phyloP scores from a whole-genome alignment of 37 sponge, comb jelly and placozoan genomes.

The Oscarella lobularis region DNA sequence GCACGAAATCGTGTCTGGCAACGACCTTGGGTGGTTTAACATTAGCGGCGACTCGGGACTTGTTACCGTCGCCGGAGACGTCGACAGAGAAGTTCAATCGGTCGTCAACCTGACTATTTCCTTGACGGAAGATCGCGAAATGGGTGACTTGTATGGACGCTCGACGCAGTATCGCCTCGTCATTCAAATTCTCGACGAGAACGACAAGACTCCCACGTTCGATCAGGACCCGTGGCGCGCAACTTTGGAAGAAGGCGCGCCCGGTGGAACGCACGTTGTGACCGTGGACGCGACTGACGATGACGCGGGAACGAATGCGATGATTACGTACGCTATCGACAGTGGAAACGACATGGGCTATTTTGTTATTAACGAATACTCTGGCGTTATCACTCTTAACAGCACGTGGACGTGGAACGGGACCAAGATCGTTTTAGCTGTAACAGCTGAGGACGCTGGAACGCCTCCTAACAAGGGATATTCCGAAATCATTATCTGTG shows the following conservation, averaged over 20 bases:
- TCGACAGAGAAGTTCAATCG: neutral
- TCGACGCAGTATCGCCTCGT: neutral
- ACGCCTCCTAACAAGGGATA: too few relatives aligned
- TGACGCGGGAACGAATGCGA: neutral
- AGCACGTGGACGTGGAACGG: neutral
- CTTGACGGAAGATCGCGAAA: neutral
- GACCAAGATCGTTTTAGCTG: too few relatives aligned
- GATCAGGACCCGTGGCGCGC: neutral
- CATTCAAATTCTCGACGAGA: neutral
- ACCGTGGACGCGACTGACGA: neutral
- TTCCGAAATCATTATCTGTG: too few relatives aligned
- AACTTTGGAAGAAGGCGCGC: neutral
- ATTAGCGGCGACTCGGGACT: neutral
- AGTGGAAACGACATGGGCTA: neutral
- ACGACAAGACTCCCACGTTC: constrained; percentile 1
- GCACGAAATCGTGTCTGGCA: neutral
- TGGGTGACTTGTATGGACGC: too few relatives aligned
- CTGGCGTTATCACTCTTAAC: neutral
- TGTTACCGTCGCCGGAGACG: neutral
- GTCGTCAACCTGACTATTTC: neutral
- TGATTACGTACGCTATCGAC: neutral
- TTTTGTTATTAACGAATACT: neutral
- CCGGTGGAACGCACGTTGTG: neutral
- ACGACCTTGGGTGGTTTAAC: neutral
- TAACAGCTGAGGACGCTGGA: too few relatives aligned